A percentile compares a stretch with the other conserved stretches of the same genome.
phyloP scores from a whole-genome alignment of 2,888 invertebrate species.

The Synanthedon tipuliformis region DNA sequence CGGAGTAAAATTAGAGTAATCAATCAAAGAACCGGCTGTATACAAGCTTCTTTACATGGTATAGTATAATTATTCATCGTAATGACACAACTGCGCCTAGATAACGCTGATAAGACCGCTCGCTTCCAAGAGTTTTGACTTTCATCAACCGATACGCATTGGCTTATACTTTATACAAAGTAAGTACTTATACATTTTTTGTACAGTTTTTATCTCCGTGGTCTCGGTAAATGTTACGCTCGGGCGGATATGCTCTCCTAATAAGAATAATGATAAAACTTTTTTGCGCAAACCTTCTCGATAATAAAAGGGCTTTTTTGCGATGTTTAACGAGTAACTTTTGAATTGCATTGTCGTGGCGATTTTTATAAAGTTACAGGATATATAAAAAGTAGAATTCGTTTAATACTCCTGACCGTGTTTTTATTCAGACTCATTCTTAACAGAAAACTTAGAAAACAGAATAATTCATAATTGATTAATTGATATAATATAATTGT shows the following conservation, averaged over 20 bases:
- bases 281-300: background rate
- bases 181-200: conserved; percentile 13
- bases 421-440: no score
- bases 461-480: no score
- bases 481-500: no score
- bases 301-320: background rate
- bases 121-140: background rate
- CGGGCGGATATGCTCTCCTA: conserved; percentile 4
- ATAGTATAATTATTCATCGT: background rate
- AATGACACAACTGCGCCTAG: background rate
- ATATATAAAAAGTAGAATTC: no score
- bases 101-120: conserved; percentile 6
- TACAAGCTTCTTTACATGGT: background rate
- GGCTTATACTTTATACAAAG: background rate
- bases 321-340: background rate
- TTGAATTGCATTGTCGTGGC: background rate
- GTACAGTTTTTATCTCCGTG: conserved; percentile 12
- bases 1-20: background rate
- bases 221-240: conserved; percentile 12
- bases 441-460: no score
- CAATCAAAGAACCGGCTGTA: background rate
- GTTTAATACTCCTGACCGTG: no score
- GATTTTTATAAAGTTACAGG: no score
- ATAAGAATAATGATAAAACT: background rate
- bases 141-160: background rate